These are phyloP conservation scores for Urophycis tenuis DNA, from an alignment of 2,797 vertebrate genomes.

Conservation along the genomic window DNA sequence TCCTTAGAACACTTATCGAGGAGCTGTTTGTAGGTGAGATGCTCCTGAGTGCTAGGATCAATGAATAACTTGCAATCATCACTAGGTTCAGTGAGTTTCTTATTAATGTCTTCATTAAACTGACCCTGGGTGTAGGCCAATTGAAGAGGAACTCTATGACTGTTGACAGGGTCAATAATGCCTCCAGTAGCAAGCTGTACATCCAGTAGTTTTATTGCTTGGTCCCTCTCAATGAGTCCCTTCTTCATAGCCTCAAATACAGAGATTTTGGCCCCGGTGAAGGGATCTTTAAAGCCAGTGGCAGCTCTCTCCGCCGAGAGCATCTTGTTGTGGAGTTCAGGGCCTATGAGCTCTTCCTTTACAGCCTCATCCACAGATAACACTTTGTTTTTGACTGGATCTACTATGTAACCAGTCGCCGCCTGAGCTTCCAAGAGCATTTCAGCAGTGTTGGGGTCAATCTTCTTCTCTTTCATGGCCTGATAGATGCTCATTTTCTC, in stretches of 20 bases:
- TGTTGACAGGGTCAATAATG: constrained; percentile 74
- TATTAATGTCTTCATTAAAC: constrained; percentile 72
- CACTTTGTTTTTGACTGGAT: constrained; percentile 71
- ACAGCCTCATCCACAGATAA: constrained; percentile 79
- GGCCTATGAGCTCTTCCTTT: constrained; percentile 70
- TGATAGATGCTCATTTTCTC: constrained; percentile 85
- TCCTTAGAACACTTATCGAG: constrained; percentile 70
- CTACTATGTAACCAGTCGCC: constrained; percentile 73
- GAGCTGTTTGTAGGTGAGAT: constrained; percentile 69
- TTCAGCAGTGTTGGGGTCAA: constrained; percentile 64
- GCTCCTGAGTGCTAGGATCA: constrained; percentile 74
- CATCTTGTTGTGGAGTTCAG: constrained; percentile 72
- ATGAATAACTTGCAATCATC: constrained; percentile 71
- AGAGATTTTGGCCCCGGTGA: constrained; percentile 70
- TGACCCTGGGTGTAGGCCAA: constrained; percentile 74
- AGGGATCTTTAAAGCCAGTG: constrained; percentile 78
- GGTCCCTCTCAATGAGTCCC: constrained; percentile 71
- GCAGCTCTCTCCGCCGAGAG: constrained; percentile 76
- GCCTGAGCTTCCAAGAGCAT: constrained; percentile 82
- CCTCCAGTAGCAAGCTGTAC: constrained; percentile 78
- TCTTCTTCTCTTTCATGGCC: constrained; percentile 80
- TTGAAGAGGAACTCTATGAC: constrained; percentile 71
- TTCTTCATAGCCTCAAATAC: constrained; percentile 78
- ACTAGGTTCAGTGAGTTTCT: constrained; percentile 64
- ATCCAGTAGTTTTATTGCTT: constrained; percentile 72